A percentile compares a stretch with the other conserved stretches of the same genome.
phyloP scores from a whole-genome alignment of 2,888 invertebrate species.

The Tetranychus truncatus region DNA sequence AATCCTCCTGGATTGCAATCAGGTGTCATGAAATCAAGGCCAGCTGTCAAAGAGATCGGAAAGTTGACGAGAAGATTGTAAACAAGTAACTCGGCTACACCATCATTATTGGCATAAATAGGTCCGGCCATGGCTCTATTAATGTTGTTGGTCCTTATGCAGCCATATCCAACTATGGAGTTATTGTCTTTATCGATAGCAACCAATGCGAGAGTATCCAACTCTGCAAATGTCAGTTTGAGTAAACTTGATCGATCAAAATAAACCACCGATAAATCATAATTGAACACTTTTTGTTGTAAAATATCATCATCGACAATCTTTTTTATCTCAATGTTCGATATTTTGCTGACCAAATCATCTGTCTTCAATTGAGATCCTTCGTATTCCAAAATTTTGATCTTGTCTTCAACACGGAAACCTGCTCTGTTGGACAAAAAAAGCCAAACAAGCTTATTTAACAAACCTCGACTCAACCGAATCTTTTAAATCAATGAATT shows the following conservation, averaged over 20 bases:
- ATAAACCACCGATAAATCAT: slow-evolving; percentile 16
- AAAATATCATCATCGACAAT: slow-evolving; percentile 7
- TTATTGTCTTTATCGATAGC: slow-evolving; percentile 20
- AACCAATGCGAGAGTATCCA: slow-evolving; percentile 16
- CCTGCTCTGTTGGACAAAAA: slow-evolving; percentile 13
- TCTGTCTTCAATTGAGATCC: background rate
- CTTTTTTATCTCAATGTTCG: background rate
- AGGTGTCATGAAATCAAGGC: slow-evolving; percentile 22
- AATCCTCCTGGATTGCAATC: slow-evolving; percentile 23
- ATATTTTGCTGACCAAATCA: slow-evolving; percentile 11
- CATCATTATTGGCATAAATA: slow-evolving; percentile 22
- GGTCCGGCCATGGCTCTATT: slow-evolving; percentile 22
- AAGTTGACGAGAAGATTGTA: slow-evolving; percentile 19
- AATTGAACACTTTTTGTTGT: slow-evolving; percentile 11
- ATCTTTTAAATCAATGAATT: too few relatives aligned
- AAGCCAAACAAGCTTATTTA: background rate
- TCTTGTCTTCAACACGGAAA: slow-evolving; percentile 14
- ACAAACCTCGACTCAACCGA: too few relatives aligned
- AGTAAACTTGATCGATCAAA: slow-evolving; percentile 17
- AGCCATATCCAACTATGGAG: slow-evolving; percentile 21
- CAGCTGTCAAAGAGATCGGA: slow-evolving; percentile 13
- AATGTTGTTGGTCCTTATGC: slow-evolving; percentile 22
- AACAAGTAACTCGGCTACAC: slow-evolving; percentile 21
- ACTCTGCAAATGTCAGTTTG: slow-evolving; percentile 13
- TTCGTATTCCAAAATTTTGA: slow-evolving; percentile 18